Base-by-base conservation (phyloP, 2,888 invertebrate species). In the Philonicus albiceps region DNA sequence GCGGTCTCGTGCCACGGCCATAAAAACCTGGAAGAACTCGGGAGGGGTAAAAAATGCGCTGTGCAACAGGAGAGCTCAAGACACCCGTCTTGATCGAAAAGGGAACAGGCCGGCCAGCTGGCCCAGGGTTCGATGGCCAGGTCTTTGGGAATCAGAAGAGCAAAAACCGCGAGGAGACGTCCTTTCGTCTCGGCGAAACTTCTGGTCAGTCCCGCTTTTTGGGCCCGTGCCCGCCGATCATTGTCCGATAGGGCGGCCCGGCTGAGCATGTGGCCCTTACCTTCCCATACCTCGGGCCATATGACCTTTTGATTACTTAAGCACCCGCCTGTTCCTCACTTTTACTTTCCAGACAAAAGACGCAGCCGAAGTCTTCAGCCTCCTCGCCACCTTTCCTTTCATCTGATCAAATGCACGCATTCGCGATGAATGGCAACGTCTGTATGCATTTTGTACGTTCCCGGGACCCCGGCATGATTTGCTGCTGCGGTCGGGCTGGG, bases 1-100 rank as follows among this genome's bases (percentile, higher is more conserved):
- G 37, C 64, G 84, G 73, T 73, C 73, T 84, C 43, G 84, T 84
- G 73, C 73, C 84, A 43, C 8, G 7, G 19, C 34, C 83, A 22
- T n/a, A 84, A 43, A 73, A 73, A 34, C 84, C 40, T 2, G 16
- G 27, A 73, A 73, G 49, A 83, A 19, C 3, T 3, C 37, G 31
- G 55, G 16, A 84, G 13, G 13, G 37, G n/a, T 11, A 27, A 55
- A 83, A 64, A 83, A 83, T 6, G 27, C 27, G 64, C 11, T 37
- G 22, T 34, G 81, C 81, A 83, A 83, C 81, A 83, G 81, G 81
- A 83, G 64, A 31, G 19, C 64, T 64, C 55, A 37, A 83, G 34
- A 37, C 81, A 83, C 55, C 64, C 81, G 37, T 37, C 64, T 37
- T 53, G 81, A 64, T 64, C 81, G 37, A 64, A 83, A 83, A 64